These are phyloP conservation scores for Heliornis fulica DNA, from an alignment of 2,113 vertebrate genomes.

Conservation along the genomic window DNA sequence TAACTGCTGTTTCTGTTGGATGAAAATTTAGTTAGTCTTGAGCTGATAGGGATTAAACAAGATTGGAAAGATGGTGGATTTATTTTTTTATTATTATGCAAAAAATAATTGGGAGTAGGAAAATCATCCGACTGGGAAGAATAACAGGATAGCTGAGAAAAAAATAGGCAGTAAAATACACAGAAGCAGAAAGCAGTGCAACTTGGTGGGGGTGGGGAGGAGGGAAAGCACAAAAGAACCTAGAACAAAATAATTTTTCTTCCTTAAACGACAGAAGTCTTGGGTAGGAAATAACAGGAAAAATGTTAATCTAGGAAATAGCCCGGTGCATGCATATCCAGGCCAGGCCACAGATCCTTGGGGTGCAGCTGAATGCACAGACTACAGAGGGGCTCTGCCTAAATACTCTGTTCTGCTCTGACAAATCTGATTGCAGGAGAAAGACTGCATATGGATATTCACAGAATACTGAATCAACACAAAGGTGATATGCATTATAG, in stretches of 20 bases:
- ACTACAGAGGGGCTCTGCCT: neutral
- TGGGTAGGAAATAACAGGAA: neutral
- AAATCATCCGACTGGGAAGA: neutral
- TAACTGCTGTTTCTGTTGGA: neutral
- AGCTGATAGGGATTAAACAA: neutral
- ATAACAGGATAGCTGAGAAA: neutral
- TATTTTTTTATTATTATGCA: neutral
- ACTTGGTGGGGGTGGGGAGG: accelerated
- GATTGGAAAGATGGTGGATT: neutral
- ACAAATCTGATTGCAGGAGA: neutral
- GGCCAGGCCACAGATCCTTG: neutral
- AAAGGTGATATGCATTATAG: neutral
- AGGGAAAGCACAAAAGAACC: neutral
- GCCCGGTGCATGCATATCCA: neutral
- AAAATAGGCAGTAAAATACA: neutral
- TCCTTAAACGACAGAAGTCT: neutral
- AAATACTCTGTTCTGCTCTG: neutral
- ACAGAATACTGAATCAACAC: neutral
- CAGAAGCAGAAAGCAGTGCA: neutral
- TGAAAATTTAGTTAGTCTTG: neutral
- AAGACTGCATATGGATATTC: neutral
- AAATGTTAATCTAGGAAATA: neutral
- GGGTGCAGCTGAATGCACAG: neutral
- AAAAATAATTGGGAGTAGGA: neutral
- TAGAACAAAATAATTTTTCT: neutral